phyloP scores from a whole-genome alignment of 1,140 invertebrate genomes.

The Popillia japonica region DNA sequence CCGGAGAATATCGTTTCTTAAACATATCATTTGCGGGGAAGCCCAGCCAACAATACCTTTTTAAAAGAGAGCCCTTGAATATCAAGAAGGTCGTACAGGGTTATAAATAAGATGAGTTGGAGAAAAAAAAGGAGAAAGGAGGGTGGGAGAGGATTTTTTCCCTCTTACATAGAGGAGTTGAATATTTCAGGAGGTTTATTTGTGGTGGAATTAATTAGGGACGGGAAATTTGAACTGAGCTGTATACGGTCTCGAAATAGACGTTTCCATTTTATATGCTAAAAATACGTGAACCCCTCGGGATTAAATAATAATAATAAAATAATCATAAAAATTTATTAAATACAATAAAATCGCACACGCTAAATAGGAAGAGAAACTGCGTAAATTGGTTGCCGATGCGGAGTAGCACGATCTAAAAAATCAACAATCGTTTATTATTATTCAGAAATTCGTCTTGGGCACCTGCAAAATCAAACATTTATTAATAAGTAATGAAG shows the following conservation, averaged over 20 bases:
- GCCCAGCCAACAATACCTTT: neutral
- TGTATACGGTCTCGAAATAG: no score
- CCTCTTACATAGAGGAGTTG: no score
- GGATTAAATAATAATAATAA: no score
- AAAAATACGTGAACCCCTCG: no score
- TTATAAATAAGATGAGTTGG: neutral
- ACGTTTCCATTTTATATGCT: no score
- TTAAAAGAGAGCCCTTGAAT: neutral
- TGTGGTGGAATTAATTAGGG: no score
- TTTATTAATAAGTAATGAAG: slow-evolving; percentile 1
- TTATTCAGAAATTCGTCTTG: neutral
- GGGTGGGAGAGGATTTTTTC: no score
- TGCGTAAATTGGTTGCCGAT: neutral
- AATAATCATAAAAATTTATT: no score
- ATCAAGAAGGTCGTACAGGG: neutral
- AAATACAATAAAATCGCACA: no score
- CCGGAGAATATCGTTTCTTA: neutral
- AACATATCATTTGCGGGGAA: neutral
- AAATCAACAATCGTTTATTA: neutral
- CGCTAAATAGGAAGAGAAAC: neutral
- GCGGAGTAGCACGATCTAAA: neutral
- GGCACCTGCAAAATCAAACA: neutral
- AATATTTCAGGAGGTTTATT: no score
- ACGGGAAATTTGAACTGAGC: no score
- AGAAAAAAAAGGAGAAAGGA: slow-evolving; percentile 4